phyloP scores from a whole-genome alignment of 2,888 invertebrate species.

The Heliconius erato region DNA sequence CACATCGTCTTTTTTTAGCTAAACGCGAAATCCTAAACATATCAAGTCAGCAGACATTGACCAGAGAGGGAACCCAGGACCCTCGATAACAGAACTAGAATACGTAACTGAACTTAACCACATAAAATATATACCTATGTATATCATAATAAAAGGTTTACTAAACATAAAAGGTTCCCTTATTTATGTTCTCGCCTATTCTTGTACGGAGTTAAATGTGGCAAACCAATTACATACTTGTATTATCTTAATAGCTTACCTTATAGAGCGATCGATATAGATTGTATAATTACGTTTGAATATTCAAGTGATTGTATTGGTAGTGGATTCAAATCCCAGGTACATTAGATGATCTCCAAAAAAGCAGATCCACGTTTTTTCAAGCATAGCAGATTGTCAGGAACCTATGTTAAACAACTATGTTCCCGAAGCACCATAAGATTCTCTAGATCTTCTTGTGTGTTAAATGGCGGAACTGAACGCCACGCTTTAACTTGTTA shows the following conservation, averaged over 20 bases:
- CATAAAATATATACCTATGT: too few relatives aligned
- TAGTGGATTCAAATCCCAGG: background rate
- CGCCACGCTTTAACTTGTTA: too few relatives aligned
- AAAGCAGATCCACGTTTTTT: background rate
- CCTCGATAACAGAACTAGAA: too few relatives aligned
- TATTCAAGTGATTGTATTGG: background rate
- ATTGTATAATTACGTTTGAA: slow-evolving; percentile 21
- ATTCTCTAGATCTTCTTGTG: too few relatives aligned
- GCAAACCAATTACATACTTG: slow-evolving; percentile 22
- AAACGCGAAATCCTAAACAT: too few relatives aligned
- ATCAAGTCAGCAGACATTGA: too few relatives aligned
- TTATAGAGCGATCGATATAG: slow-evolving; percentile 20
- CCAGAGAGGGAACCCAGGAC: too few relatives aligned
- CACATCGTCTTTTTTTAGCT: too few relatives aligned
- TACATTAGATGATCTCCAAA: too few relatives aligned
- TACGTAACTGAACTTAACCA: too few relatives aligned
- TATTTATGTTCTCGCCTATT: slow-evolving; percentile 14
- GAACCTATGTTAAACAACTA: background rate
- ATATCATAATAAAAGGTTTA: background rate
- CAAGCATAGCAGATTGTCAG: background rate
- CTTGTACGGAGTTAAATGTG: slow-evolving; percentile 10
- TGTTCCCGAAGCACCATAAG: too few relatives aligned
- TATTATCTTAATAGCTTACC: slow-evolving; percentile 25
- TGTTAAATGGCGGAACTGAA: too few relatives aligned
- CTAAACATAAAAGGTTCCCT: background rate